Evolutionary conservation across 2,797 vertebrate species (phyloP), one percentile per base, ranked within the genome.

Genomic region (Columba guinea): DNA sequence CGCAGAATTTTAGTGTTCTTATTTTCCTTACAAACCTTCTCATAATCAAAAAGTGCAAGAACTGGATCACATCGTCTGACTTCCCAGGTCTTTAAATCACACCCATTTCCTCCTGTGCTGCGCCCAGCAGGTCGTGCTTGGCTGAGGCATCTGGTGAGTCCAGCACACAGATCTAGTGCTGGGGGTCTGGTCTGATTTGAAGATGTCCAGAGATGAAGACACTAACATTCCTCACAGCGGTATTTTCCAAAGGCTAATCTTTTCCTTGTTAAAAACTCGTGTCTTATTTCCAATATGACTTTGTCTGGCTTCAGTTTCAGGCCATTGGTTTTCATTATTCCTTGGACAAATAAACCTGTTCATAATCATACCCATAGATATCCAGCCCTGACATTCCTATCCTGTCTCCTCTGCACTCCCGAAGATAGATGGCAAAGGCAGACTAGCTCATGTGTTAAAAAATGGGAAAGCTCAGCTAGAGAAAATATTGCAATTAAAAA

Each of bases 291-390:
- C 80, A 94, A 20, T 51, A 76, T 56, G 67, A 84, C 63, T 88
- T 86, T 63, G 41, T 59, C 87, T 91, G 79, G 60, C 64, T 91
- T 81, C 89, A 93, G 86, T 87, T 93, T 94, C 77, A 92, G 52
- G 67, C 26, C 75, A 87, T 60, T 94, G 84, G 55, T 95, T 95
- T 96, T 95, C 84, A 96, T 93, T 95, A 95, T 70, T 94, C 63
- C 18, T 92, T 63, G 55, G 80, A 64, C 67, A 94, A 90, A 91
- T 82, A 95, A 90, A 86, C n/a, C 70, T 95, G 67, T 63, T 87
- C 46, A 51, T 74, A 88, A 73, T 84, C 59, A 76, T 23, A 51
- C 34, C 62, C 12, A 26, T 3, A 90, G 55, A 76, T 52, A 60
- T 11, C 26, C 28, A 88, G 23, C 17, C 67, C 59, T 84, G 83